Base-by-base conservation (phyloP, 2,113 vertebrate genomes). In the Axis porcinus region DNA sequence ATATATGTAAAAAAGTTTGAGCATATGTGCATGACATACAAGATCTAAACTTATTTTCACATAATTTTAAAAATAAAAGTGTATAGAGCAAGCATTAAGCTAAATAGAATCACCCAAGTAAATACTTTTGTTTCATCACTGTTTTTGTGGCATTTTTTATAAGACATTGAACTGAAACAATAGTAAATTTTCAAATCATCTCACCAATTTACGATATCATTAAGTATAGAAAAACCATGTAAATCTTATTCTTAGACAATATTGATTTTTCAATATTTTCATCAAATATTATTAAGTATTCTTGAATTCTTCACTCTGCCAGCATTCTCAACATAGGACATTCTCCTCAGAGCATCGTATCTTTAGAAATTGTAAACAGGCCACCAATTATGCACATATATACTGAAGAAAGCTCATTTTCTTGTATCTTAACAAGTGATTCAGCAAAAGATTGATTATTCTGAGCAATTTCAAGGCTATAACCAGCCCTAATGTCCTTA, bases 401-500 rank as follows among this genome's bases (percentile, higher is more conserved):
- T 2, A 92, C 7, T 43, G 21, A 92, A 93, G 19, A 98, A 93
- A 36, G 0, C 1, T 33, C 16, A 30, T 91, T 94, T 97, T 74
- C 12, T 81, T 62, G 17, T 83, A 19, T 1, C 13, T 62, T 96
- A 76, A 94, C 45, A 97, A 91, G 47, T 95, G n/a, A 86, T 79
- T 97, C 43, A 45, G 21, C 14, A 57, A 95, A 92, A 17, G 33
- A 86, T 79, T 6, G 5, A 45, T 86, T 86, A 92, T 94, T 78
- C 21, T 36, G 64, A 86, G 78, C 21, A 92, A 92, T 95, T 92
- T 89, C 62, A 96, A 98, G 79, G 45, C 23, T 86, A 60, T 94
- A 95, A 70, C 4, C 52, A 92, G 4, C 10, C 16, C 25, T 85
- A 94, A 94, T 86, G 17, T 92, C 60, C 55, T 92, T 83, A 91